phyloP scores from a whole-genome alignment of 1,140 invertebrate species.

The Ridgeia piscesae region DNA sequence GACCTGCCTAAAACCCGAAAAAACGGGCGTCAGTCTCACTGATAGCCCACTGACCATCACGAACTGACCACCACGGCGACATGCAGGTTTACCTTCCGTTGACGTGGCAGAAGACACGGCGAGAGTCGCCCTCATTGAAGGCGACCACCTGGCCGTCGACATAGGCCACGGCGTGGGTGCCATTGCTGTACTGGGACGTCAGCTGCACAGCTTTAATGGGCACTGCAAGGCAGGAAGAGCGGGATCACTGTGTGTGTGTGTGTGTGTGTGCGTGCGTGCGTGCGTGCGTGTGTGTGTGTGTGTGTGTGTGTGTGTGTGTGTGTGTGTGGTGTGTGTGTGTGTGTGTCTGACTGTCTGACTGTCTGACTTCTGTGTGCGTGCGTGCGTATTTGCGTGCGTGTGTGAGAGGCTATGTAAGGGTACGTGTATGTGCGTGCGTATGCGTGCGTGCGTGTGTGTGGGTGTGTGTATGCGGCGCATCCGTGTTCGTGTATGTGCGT shows the following conservation, averaged over 20 bases:
- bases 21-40: too few relatives aligned
- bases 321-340: not conserved
- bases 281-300: not conserved
- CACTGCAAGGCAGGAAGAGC: not conserved
- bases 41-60: too few relatives aligned
- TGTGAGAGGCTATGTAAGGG: too few relatives aligned
- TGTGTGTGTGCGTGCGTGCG: not conserved
- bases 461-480: too few relatives aligned
- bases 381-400: not conserved
- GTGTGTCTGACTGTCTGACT: not conserved
- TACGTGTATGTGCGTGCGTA: too few relatives aligned
- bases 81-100: not conserved
- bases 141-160: not conserved
- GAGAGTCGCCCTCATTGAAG: slow-evolving; percentile 18
- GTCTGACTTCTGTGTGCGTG: not conserved
- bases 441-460: too few relatives aligned
- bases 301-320: not conserved
- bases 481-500: not conserved
- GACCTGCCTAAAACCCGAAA: too few relatives aligned
- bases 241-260: not conserved
- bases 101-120: slow-evolving; percentile 15
- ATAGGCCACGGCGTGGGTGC: slow-evolving; percentile 15
- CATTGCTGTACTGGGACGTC: slow-evolving; percentile 4
- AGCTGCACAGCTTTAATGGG: not conserved
- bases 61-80: too few relatives aligned